Conservation (phyloP, 1,140 invertebrate genomes). For the Holcopasites calliopsidis region DNA sequence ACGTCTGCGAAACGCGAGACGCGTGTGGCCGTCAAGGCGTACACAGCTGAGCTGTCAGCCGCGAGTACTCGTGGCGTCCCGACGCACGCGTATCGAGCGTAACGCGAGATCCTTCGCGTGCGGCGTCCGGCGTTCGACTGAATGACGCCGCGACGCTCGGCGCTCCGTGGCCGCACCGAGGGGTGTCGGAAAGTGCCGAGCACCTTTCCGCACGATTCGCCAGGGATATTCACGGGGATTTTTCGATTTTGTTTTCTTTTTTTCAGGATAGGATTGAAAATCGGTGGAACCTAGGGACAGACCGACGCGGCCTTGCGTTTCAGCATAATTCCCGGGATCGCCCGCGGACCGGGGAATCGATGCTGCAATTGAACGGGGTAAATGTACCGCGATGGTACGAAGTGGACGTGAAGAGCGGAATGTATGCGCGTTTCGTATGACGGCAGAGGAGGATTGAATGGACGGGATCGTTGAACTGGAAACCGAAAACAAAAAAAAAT, state of each 20-base stretch:
- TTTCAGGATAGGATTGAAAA: not conserved
- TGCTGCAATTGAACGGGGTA: too few species aligned
- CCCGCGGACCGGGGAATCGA: not conserved
- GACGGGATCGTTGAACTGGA: not conserved
- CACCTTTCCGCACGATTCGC: constrained; percentile 3
- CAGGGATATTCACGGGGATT: not conserved
- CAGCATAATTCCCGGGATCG: not conserved
- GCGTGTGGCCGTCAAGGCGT: not conserved
- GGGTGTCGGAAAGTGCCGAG: constrained; percentile 58
- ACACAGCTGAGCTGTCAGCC: constrained; percentile 27
- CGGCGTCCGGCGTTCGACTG: constrained; percentile 66
- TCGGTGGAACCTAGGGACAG: not conserved
- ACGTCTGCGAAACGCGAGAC: not conserved
- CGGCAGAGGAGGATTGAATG: not conserved
- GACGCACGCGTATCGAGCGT: constrained; percentile 20
- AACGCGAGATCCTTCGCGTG: constrained; percentile 47
- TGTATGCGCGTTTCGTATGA: not conserved
- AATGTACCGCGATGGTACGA: not conserved
- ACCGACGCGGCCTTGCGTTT: not conserved
- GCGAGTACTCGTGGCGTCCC: constrained; percentile 24
- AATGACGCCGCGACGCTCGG: constrained; percentile 35
- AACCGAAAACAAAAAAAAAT: not conserved
- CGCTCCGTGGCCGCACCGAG: constrained; percentile 38
- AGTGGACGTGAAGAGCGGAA: not conserved
- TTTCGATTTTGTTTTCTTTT: too few species aligned